phyloP scores from a whole-genome alignment of 2,797 vertebrate genomes.

The Natrix natrix region DNA sequence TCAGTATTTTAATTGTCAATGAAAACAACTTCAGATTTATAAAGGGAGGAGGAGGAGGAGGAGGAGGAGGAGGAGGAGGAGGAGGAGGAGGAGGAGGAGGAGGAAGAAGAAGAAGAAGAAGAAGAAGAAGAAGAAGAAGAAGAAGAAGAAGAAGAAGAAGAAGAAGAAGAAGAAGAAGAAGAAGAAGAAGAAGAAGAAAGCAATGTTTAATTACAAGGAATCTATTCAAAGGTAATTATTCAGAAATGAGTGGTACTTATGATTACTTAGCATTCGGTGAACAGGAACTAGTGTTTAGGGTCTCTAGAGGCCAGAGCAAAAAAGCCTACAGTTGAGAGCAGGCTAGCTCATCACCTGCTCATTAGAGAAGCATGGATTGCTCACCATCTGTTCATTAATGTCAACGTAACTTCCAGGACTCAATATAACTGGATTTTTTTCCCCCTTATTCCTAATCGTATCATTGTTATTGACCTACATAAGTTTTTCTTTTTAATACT shows the following conservation, averaged over 20 bases:
- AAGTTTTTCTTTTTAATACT: background rate
- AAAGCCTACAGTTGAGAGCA: background rate
- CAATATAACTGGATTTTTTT: background rate
- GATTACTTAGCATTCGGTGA: background rate
- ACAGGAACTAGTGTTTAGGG: background rate
- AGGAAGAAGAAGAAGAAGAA: background rate
- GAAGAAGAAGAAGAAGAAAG: background rate
- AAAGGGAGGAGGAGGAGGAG: background rate
- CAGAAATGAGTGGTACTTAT: background rate
- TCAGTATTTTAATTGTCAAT: background rate
- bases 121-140: fast-evolving
- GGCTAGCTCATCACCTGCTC: background rate
- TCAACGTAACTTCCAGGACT: background rate
- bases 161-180: fast-evolving
- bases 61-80: too few species aligned
- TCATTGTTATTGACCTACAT: background rate
- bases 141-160: background rate
- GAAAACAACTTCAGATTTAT: background rate
- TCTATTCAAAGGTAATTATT: background rate
- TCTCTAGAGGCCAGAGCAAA: background rate
- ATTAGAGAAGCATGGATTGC: background rate
- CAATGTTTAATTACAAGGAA: background rate
- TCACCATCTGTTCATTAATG: background rate
- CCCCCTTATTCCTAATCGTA: background rate
- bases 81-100: fast-evolving